phyloP scores from a whole-genome alignment of 1,140 invertebrate species.

The Diabrotica virgifera region DNA sequence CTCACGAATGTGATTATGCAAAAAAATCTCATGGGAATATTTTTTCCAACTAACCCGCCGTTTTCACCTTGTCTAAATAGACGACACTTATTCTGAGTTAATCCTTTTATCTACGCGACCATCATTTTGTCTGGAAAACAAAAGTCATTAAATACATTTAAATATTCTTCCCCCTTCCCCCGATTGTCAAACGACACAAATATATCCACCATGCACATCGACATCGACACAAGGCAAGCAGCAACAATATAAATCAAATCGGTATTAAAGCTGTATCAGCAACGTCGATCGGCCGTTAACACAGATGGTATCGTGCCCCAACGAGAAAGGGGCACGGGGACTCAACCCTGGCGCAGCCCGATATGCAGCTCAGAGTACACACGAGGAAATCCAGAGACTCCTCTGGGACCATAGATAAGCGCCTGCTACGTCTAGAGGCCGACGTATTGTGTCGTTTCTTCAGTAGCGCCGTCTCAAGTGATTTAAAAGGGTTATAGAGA shows the following conservation, averaged over 20 bases:
- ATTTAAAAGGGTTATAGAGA: too few species aligned
- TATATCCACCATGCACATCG: background rate
- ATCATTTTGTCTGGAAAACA: too few species aligned
- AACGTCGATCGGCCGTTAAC: conserved; percentile 35
- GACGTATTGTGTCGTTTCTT: conserved; percentile 11
- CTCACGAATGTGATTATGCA: too few species aligned
- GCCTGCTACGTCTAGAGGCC: conserved; percentile 7
- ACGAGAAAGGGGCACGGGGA: conserved; percentile 16
- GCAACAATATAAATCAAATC: conserved; percentile 36
- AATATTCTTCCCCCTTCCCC: too few species aligned
- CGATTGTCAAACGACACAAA: too few species aligned
- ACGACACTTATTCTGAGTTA: too few species aligned
- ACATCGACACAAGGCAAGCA: background rate
- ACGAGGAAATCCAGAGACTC: conserved; percentile 17
- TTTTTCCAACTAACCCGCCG: too few species aligned
- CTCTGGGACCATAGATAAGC: conserved; percentile 17
- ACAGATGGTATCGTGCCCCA: conserved; percentile 34
- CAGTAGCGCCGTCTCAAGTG: background rate
- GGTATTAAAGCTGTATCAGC: conserved; percentile 34
- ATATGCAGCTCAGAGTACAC: conserved; percentile 19
- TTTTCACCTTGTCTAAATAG: too few species aligned
- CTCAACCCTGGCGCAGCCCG: conserved; percentile 11
- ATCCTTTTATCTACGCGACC: too few species aligned
- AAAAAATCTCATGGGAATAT: too few species aligned
- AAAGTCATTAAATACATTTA: too few species aligned